phyloP scores from a whole-genome alignment of 2,888 invertebrate species.

The Masnerella sp. region DNA sequence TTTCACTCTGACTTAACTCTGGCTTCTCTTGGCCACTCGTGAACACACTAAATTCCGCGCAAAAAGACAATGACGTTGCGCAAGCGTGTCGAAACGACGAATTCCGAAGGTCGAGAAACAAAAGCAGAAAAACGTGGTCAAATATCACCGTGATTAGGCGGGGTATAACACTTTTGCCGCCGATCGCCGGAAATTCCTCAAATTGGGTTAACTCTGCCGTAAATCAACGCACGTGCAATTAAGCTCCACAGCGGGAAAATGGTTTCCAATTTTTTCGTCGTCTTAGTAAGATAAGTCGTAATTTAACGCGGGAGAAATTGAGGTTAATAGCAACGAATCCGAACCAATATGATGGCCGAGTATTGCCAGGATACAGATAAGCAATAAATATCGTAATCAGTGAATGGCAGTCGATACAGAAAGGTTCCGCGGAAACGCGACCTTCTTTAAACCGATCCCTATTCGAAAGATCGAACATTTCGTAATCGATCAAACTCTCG shows the following conservation, averaged over 20 bases:
- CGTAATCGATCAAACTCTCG: slow-evolving; percentile 46
- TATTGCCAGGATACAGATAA: slow-evolving; percentile 33
- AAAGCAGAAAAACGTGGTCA: neutral
- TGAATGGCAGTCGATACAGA: slow-evolving; percentile 31
- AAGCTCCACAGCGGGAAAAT: slow-evolving; percentile 25
- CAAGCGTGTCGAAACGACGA: neutral
- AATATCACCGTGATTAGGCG: neutral
- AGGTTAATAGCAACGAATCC: slow-evolving; percentile 50
- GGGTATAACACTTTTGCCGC: slow-evolving; percentile 12
- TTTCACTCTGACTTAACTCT: too few species aligned
- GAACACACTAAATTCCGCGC: too few species aligned
- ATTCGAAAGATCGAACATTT: slow-evolving; percentile 36
- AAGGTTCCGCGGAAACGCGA: slow-evolving; percentile 32
- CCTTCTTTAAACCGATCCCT: slow-evolving; percentile 29
- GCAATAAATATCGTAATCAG: slow-evolving; percentile 49
- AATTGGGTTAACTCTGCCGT: slow-evolving; percentile 28
- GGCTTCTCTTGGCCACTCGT: too few species aligned
- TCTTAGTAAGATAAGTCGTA: slow-evolving; percentile 26
- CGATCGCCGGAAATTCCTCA: neutral
- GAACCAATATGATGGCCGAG: slow-evolving; percentile 47
- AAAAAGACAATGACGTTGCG: too few species aligned
- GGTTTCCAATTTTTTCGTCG: slow-evolving; percentile 30
- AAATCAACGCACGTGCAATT: slow-evolving; percentile 35
- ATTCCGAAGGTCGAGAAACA: neutral
- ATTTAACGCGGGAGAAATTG: slow-evolving; percentile 46